Conservation (phyloP, 2,888 invertebrate species). For the Helleia helle region DNA sequence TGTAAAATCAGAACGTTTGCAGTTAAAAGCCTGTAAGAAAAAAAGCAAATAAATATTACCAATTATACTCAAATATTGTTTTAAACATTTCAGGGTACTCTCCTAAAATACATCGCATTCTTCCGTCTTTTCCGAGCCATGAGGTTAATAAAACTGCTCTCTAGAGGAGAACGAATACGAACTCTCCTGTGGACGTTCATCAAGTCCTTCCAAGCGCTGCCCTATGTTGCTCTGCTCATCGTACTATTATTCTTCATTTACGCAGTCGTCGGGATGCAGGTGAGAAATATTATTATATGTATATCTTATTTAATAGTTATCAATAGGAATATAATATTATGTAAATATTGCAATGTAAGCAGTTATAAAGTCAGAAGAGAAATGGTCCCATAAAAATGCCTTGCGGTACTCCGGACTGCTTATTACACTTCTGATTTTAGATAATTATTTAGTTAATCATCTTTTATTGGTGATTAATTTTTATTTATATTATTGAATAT, state of each 20-base stretch:
- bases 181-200: slow-evolving; percentile 99
- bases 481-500: too few species aligned
- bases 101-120: slow-evolving; percentile 90
- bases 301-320: not conserved
- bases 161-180: slow-evolving; percentile 97
- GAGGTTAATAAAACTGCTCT: slow-evolving; percentile 96
- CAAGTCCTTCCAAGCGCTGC: slow-evolving; percentile 98
- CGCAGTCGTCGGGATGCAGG: slow-evolving; percentile 99
- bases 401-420: too few species aligned
- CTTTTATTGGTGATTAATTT: too few species aligned
- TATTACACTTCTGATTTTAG: too few species aligned
- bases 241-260: slow-evolving; percentile 99
- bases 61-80: too few species aligned
- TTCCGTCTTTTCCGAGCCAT: slow-evolving; percentile 93
- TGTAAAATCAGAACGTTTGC: too few species aligned
- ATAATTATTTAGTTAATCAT: too few species aligned
- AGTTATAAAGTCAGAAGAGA: too few species aligned
- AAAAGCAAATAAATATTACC: too few species aligned
- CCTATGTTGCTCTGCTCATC: slow-evolving; percentile 97
- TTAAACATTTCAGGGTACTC: slow-evolving; percentile 39
- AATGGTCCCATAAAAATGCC: too few species aligned
- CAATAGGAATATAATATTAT: not conserved
- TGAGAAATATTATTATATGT: slow-evolving; percentile 42
- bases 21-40: too few species aligned
- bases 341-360: too few species aligned